Base-by-base conservation (phyloP, 2,113 vertebrate genomes). In the Spermophilus dauricus region DNA sequence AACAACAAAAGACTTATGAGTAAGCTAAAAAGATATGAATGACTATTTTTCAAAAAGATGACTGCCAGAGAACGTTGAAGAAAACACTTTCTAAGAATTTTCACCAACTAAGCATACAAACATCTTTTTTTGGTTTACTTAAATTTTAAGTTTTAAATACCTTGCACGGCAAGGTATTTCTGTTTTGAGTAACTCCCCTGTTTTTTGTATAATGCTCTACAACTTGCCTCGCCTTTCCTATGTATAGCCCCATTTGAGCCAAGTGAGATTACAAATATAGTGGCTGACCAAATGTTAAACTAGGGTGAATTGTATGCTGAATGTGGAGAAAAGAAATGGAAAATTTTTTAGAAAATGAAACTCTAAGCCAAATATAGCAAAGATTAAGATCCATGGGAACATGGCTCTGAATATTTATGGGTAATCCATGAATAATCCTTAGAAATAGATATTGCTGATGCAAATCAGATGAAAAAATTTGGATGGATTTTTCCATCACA, bases 391-490 rank as follows among this genome's bases (percentile, higher is more conserved):
- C 89, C 80, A 58, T 8, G 30, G 89, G 89, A 93, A 86, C 67
- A 26, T 72, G 67, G 73, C 80, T 93, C 95, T 97, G 86, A 96
- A 96, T 96, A 92, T 86, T 95, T 94, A 94, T 95, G 95, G 72
- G 12, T 97, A 97, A 97, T 97, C 96, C 94, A 89, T 70, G 70
- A 94, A 95, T 97, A 97, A 97, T 96, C 91, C 97, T 97, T 93
- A 93, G 77, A 95, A 95, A 94, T 58, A 96, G 96, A 97, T 93
- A 95, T 84, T 30, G 32, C 89, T 94, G 76, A 75, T 97, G 87
- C 72, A 97, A 88, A 97, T 95, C 78, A 96, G 45, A 97, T 91
- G 28, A 89, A 77, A 96, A 86, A 85, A 61, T 24, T 61, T 80
- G 78, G 37, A 32, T 88, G 73, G 51, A 88, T 73, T 96, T 98